Conservation (phyloP, 2,797 vertebrate species). For the Chelon auratus region DNA sequence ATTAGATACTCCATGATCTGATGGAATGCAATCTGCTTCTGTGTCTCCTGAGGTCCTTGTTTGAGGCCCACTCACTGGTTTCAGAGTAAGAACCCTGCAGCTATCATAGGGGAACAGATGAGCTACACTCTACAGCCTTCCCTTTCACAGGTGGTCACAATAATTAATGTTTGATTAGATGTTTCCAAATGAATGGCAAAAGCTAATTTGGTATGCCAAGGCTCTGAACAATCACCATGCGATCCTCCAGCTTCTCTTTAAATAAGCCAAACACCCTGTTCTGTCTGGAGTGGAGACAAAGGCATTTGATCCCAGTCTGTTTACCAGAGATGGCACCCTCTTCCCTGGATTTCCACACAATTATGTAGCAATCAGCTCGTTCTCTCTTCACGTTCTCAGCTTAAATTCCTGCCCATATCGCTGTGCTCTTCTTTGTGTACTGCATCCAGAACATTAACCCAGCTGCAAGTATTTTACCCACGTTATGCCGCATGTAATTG, state of each 20-base stretch:
- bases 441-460: slow-evolving; percentile 30
- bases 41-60: slow-evolving; percentile 61
- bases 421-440: slow-evolving; percentile 38
- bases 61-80: slow-evolving; percentile 45
- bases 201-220: slow-evolving; percentile 66
- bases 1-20: slow-evolving; percentile 64
- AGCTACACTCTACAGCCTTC: slow-evolving; percentile 43
- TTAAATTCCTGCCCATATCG: slow-evolving; percentile 48
- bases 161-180: slow-evolving; percentile 82
- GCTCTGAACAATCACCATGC: slow-evolving; percentile 58
- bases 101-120: slow-evolving; percentile 63
- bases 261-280: slow-evolving; percentile 60
- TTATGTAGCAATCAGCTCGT: slow-evolving; percentile 54
- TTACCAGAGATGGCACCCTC: slow-evolving; percentile 56
- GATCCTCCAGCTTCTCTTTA: slow-evolving; percentile 56
- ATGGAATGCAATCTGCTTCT: slow-evolving; percentile 72
- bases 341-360: slow-evolving; percentile 62
- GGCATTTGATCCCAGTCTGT: slow-evolving; percentile 62
- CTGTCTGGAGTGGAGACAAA: slow-evolving; percentile 72
- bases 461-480: slow-evolving; percentile 48
- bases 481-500: slow-evolving; percentile 51
- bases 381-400: slow-evolving; percentile 40
- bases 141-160: slow-evolving; percentile 77
- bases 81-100: slow-evolving; percentile 51
- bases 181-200: slow-evolving; percentile 69